Evolutionary conservation across 2,113 vertebrate genomes (phyloP).

Genomic region (Nipponia nippon): DNA sequence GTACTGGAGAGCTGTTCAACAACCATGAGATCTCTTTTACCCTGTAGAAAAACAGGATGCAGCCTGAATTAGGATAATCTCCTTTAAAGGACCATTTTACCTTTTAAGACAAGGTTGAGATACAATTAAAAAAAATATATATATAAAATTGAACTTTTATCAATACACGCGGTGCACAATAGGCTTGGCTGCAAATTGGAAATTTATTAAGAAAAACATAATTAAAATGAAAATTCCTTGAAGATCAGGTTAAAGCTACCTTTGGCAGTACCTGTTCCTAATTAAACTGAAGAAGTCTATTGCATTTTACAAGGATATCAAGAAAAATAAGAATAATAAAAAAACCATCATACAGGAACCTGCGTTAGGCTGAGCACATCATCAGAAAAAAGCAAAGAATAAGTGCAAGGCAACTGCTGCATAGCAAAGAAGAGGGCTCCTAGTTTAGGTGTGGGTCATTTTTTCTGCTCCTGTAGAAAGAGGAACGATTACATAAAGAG

Average conservation of each 20-base stretch:
- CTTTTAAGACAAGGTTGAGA: not conserved
- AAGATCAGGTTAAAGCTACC: not conserved
- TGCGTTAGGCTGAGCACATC: not conserved
- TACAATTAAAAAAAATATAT: not conserved
- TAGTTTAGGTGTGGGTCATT: not conserved
- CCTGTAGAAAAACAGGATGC: not conserved
- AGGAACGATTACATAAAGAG: not conserved
- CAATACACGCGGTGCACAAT: not conserved
- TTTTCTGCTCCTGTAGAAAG: not conserved
- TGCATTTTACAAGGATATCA: not conserved
- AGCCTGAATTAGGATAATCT: not conserved
- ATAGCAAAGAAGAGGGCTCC: not conserved
- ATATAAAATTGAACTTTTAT: not conserved
- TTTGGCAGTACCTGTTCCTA: not conserved
- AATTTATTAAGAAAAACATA: not conserved
- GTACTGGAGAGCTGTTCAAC: not conserved
- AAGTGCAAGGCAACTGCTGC: not conserved
- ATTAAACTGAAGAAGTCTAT: not conserved
- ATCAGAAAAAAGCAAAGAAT: not conserved
- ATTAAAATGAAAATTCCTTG: slow-evolving; percentile 8
- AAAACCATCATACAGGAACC: not conserved
- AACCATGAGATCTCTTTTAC: not conserved
- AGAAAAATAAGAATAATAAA: not conserved
- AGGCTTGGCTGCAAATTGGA: not conserved
- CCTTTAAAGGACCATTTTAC: not conserved